Conservation (phyloP, 2,113 vertebrate genomes). For the Perccottus glenii region DNA sequence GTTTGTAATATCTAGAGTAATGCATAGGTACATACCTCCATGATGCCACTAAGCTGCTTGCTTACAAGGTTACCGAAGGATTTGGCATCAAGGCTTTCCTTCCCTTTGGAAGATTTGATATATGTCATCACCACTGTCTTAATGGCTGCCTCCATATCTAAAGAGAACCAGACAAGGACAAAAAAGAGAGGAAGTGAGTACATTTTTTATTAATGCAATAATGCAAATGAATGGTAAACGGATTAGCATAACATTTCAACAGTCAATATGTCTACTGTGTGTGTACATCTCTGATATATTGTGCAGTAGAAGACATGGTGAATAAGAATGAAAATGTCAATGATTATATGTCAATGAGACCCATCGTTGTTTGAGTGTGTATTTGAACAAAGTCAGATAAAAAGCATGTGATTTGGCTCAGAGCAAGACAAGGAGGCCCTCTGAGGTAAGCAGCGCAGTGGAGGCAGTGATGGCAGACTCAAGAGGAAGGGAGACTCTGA, state of each 20-base stretch:
- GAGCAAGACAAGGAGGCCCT: conserved; percentile 20
- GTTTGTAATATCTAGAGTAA: background rate
- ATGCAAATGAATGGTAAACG: too few species aligned
- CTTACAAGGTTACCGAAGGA: conserved; percentile 71
- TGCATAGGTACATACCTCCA: conserved; percentile 63
- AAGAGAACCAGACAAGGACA: conserved; percentile 15
- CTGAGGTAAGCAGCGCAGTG: conserved; percentile 37
- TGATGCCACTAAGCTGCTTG: conserved; percentile 62
- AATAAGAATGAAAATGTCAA: background rate
- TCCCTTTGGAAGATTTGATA: conserved; percentile 56
- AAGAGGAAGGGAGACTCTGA: conserved; percentile 54
- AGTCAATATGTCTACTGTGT: too few species aligned
- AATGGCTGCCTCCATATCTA: conserved; percentile 76
- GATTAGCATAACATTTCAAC: too few species aligned
- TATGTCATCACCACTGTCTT: conserved; percentile 72
- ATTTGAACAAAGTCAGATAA: conserved; percentile 43
- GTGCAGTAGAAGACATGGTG: too few species aligned
- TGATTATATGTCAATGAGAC: background rate
- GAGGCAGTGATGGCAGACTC: conserved; percentile 41
- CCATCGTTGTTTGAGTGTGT: background rate
- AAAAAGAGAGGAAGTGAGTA: conserved; percentile 12
- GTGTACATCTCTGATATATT: too few species aligned
- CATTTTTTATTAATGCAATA: conserved; percentile 2
- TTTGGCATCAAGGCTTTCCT: conserved; percentile 56
- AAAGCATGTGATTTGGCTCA: conserved; percentile 55